Base-by-base conservation (phyloP, 2,888 invertebrate genomes). In the Meghimatium bilineatum region DNA sequence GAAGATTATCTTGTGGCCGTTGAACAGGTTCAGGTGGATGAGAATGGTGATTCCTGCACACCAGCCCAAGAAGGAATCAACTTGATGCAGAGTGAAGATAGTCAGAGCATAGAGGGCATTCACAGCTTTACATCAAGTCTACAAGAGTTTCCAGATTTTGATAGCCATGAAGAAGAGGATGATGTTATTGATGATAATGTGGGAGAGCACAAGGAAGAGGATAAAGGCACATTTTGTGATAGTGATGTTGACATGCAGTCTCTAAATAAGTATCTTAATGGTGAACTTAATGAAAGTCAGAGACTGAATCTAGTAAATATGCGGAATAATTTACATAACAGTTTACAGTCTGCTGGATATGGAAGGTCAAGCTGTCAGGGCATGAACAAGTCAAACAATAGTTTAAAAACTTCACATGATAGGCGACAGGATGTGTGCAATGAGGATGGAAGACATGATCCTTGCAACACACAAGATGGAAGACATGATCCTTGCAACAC, bases 201-300 rank as follows among this genome's bases (percentile, higher is more conserved):
- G n/a, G n/a, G n/a, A n/a, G n/a, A 29, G n/a, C 6, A 66, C 10
- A 26, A 66, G n/a, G 67, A 67, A 17, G 26, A 34, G 26, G 34
- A 67, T 2, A 2, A 20, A 12, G 34, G 26, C 17, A 17, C 34
- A 67, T 1, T 34, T 32, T 32, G 26, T 14, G 67, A 67, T 1
- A 67, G 67, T 34, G 67, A 67, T 67, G 67, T 67, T 34, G 67
- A 67, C 67, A 20, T 67, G 34, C 34, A 67, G 67, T 67, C 67
- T 14, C 20, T 67, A 20, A 67, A 67, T 67, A 34, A 67, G 14
- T 67, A 67, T 34, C 34, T 67, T 8, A 67, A 67, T 34, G 34
- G 34, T 20, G 67, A 67, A 34, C 67, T 67, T 67, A 67, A 67
- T 67, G 14, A 67, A 32, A 67, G 67, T 12, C 67, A 67, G 26